Conservation (phyloP, 2,888 invertebrate genomes). For the Athalia cordata region DNA sequence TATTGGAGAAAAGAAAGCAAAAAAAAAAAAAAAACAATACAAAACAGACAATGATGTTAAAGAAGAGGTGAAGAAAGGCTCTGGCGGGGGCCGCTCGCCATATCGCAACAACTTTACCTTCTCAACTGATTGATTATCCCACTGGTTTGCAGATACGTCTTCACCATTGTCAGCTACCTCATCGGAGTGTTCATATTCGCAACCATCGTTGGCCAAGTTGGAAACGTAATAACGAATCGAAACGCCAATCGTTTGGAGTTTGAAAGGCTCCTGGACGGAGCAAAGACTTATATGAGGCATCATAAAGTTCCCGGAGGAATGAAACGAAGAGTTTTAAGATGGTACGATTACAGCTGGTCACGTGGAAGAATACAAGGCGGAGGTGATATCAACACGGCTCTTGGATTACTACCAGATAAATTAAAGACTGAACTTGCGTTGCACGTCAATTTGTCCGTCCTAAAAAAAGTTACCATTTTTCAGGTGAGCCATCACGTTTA, state of each 20-base stretch:
- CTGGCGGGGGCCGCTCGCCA: constrained; percentile 72
- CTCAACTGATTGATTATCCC: constrained; percentile 49
- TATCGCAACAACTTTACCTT: constrained; percentile 34
- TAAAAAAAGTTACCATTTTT: constrained; percentile 87
- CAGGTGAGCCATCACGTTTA: constrained; percentile 83
- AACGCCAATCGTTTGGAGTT: constrained; percentile 97
- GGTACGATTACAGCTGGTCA: constrained; percentile 99
- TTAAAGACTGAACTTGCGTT: constrained; percentile 96
- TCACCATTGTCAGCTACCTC: constrained; percentile 97
- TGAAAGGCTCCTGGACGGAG: constrained; percentile 94
- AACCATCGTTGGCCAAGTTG: constrained; percentile 98
- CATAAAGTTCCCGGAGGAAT: constrained; percentile 97
- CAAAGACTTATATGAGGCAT: constrained; percentile 97
- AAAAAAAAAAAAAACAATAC: too few species aligned
- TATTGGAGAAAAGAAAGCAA: constrained; percentile 9
- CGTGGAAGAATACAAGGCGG: constrained; percentile 96
- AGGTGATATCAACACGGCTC: constrained; percentile 95
- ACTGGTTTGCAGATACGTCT: constrained; percentile 87
- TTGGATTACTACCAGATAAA: constrained; percentile 95
- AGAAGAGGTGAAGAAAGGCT: constrained; percentile 65
- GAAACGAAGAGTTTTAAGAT: constrained; percentile 95
- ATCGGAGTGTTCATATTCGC: constrained; percentile 99
- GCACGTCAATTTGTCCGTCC: constrained; percentile 95
- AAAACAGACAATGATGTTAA: constrained; percentile 8
- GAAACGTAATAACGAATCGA: constrained; percentile 97